Percentiles rank a stretch among this genome's conserved stretches.
These are phyloP conservation scores for Sminthurides bifidus DNA, from an alignment of 1,140 invertebrate genomes.

Conservation along the genomic window DNA sequence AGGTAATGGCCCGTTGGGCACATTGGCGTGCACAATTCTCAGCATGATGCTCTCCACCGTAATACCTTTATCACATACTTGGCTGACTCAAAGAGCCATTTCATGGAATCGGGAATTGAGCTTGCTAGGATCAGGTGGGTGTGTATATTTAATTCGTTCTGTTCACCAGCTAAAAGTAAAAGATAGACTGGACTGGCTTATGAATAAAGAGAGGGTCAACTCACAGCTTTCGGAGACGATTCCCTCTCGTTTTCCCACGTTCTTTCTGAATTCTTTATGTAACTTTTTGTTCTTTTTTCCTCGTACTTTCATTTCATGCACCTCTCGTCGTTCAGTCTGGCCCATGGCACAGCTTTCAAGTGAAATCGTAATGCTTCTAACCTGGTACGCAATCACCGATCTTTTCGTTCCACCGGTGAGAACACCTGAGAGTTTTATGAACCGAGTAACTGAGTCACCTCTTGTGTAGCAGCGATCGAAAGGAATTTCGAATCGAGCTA, in stretches of 20 bases:
- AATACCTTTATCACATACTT: too few relatives aligned
- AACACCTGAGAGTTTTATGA: not conserved
- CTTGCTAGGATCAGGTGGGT: too few relatives aligned
- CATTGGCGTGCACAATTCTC: too few relatives aligned
- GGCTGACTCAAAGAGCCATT: too few relatives aligned
- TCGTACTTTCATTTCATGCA: not conserved
- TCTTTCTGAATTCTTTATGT: constrained; percentile 28
- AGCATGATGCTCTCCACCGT: too few relatives aligned
- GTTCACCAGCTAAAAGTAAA: too few relatives aligned
- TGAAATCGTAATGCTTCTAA: not conserved
- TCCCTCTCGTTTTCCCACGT: constrained; percentile 26
- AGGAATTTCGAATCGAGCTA: too few relatives aligned
- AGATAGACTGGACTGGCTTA: too few relatives aligned
- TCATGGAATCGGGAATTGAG: not conserved
- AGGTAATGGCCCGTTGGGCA: too few relatives aligned
- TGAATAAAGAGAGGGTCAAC: constrained; percentile 19
- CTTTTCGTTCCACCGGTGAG: not conserved
- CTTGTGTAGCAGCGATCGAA: not conserved
- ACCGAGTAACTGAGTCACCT: not conserved
- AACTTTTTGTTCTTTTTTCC: constrained; percentile 23
- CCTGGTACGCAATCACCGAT: not conserved
- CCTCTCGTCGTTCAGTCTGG: not conserved
- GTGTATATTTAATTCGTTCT: too few relatives aligned
- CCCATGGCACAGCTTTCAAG: too few relatives aligned
- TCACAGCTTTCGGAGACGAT: constrained; percentile 9